phyloP scores from a whole-genome alignment of 2,888 invertebrate genomes.

The Chrysolina oricalcia region DNA sequence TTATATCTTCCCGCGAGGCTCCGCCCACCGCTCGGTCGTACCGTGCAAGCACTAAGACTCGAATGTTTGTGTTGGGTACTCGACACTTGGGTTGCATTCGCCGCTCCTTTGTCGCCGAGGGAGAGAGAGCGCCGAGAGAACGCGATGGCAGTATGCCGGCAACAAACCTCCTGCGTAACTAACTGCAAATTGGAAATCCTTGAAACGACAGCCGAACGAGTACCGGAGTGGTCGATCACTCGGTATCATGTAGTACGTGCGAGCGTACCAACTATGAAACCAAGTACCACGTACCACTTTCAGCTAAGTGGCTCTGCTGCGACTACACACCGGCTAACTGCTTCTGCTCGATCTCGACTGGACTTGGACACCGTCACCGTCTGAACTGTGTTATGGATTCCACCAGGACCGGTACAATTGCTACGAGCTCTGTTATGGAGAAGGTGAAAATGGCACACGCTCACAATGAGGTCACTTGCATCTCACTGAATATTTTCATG shows the following conservation, averaged over 20 bases:
- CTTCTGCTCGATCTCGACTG: slow-evolving; percentile 21
- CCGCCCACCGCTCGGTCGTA: slow-evolving; percentile 2
- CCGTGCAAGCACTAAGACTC: slow-evolving; percentile 5
- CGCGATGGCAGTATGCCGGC: slow-evolving; percentile 35
- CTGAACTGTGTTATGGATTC: slow-evolving; percentile 31
- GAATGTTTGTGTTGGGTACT: slow-evolving; percentile 21
- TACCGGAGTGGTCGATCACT: slow-evolving; percentile 48
- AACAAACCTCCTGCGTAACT: slow-evolving; percentile 50
- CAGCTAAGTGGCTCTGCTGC: slow-evolving; percentile 31
- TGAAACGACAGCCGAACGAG: slow-evolving; percentile 52
- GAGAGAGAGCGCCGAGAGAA: slow-evolving; percentile 57
- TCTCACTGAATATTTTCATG: too few species aligned
- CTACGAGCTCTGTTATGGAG: not conserved
- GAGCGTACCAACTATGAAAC: slow-evolving; percentile 42
- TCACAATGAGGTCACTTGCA: not conserved
- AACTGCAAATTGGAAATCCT: slow-evolving; percentile 54
- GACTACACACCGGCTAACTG: slow-evolving; percentile 30
- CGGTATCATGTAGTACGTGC: slow-evolving; percentile 43
- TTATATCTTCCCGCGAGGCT: not conserved
- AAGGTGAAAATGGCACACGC: not conserved
- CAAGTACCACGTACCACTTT: slow-evolving; percentile 41
- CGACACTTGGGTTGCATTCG: slow-evolving; percentile 40
- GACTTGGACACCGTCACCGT: slow-evolving; percentile 39
- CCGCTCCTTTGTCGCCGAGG: slow-evolving; percentile 56
- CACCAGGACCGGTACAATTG: slow-evolving; percentile 35